Evolutionary conservation across 2,113 vertebrate genomes (phyloP), one percentile per base, ranked within the genome.

Genomic region (Sorex araneus): DNA sequence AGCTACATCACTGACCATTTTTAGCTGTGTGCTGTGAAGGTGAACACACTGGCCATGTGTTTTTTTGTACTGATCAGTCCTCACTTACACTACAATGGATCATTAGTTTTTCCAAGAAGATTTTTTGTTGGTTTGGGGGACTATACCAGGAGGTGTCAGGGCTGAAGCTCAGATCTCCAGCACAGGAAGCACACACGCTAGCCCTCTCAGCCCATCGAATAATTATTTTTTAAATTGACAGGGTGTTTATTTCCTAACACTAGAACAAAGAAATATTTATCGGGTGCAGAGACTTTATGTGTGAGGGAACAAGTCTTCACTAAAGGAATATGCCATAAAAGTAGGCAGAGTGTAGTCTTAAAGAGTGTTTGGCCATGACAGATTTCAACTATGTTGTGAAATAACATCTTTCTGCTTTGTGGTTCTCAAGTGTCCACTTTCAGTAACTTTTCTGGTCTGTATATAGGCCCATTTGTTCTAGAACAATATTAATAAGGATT

Each of bases 181-280:
- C 9, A 60, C 9, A 3, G 21, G 3, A 60, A 5, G 13, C 57
- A 21, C 9, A 9, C 57, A 21, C 9, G 57, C 57, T 60, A 21
- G 57, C 64, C 64, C 28, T 27, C 11, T 28, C 40, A 40, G 40
- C 40, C 40, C 40, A 40, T 40, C 40, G 3, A 40, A 40, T 40
- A 40, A 7, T 40, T 40, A 60, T 40, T 60, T 60, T 60, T 60
- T 21, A 60, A 60, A 60, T 1, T 93, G 30, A 92, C 2, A 12
- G 2, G 76, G 30, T 43, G 30, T 87, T 60, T 74, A 79, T 90
- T 96, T 89, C 85, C 87, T 77, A 50, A 12, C 45, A 91, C 71
- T 88, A 0, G 11, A n/a, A 84, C 15, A 23, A 86, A 96, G 82
- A 94, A 97, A 93, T 94, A 96, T 80, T 87, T 74, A 93, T 71